Conservation (phyloP, 2,888 invertebrate genomes). For the Pheosia gnoma region DNA sequence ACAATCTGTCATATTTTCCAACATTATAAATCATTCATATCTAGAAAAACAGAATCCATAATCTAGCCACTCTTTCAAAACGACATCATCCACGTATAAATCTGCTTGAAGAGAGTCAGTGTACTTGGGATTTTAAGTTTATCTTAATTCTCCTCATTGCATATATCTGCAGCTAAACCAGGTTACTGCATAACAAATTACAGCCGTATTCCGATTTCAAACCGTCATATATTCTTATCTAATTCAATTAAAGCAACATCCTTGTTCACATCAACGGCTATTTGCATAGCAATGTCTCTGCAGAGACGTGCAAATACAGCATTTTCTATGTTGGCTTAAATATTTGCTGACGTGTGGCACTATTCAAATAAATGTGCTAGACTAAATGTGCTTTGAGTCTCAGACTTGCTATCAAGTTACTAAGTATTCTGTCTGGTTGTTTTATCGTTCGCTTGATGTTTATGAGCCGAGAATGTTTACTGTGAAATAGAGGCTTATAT, state of each 20-base stretch:
- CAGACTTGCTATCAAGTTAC: conserved; percentile 41
- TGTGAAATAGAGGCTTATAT: background rate
- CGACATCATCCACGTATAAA: no score
- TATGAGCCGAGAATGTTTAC: conserved; percentile 36
- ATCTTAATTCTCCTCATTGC: no score
- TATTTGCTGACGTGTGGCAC: conserved; percentile 66
- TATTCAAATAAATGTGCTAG: conserved; percentile 67
- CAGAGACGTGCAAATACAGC: conserved; percentile 52
- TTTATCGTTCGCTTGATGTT: conserved; percentile 42
- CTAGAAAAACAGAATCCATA: no score
- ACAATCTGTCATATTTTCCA: no score
- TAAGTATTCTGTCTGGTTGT: conserved; percentile 45
- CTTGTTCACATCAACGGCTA: conserved; percentile 57
- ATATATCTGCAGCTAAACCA: background rate
- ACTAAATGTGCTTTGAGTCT: conserved; percentile 56
- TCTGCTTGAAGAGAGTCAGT: no score
- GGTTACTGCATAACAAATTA: background rate
- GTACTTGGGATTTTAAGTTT: no score
- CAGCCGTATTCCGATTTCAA: background rate
- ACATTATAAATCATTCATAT: no score
- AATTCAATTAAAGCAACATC: conserved; percentile 43
- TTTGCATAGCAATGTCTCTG: conserved; percentile 52
- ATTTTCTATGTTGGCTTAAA: conserved; percentile 69
- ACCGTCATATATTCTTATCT: conserved; percentile 17
- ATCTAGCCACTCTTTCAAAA: no score